Conservation (phyloP, 2,888 invertebrate genomes). For the Callyntrura guangdongensis region DNA sequence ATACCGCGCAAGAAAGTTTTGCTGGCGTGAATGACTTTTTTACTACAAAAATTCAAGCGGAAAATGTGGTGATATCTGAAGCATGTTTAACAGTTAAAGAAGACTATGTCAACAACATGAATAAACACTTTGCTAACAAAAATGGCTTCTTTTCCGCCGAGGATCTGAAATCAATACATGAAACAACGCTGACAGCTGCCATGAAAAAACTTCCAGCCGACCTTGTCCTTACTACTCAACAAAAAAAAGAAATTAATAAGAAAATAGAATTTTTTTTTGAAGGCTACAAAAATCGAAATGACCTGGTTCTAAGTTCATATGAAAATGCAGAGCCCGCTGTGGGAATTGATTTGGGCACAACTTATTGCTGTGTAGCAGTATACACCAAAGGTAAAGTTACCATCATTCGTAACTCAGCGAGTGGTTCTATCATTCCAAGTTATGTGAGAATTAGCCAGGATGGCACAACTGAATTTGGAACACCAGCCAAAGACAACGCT, state of each 20-base stretch:
- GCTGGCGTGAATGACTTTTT: neutral
- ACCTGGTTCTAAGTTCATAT: constrained; percentile 16
- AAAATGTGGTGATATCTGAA: constrained; percentile 35
- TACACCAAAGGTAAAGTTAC: constrained; percentile 57
- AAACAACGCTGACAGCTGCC: neutral
- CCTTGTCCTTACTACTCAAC: too few relatives aligned
- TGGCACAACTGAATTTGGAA: constrained; percentile 85
- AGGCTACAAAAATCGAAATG: too few relatives aligned
- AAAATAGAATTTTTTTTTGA: too few relatives aligned
- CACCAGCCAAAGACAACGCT: constrained; percentile 93
- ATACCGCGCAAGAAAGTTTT: neutral
- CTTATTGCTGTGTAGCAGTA: constrained; percentile 71
- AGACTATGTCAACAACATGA: too few relatives aligned
- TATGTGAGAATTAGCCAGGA: constrained; percentile 48
- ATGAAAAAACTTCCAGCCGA: too few relatives aligned
- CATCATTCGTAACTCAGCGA: constrained; percentile 57
- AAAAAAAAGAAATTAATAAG: too few relatives aligned
- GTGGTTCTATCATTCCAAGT: constrained; percentile 56
- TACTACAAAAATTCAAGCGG: neutral
- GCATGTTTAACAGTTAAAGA: too few relatives aligned
- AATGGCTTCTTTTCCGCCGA: constrained; percentile 30
- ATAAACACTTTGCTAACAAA: too few relatives aligned
- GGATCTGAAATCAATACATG: constrained; percentile 42
- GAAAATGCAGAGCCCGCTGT: constrained; percentile 42
- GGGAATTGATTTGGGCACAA: constrained; percentile 75